Base-by-base conservation (phyloP, 2,797 vertebrate species). In the Staurois parvus region DNA sequence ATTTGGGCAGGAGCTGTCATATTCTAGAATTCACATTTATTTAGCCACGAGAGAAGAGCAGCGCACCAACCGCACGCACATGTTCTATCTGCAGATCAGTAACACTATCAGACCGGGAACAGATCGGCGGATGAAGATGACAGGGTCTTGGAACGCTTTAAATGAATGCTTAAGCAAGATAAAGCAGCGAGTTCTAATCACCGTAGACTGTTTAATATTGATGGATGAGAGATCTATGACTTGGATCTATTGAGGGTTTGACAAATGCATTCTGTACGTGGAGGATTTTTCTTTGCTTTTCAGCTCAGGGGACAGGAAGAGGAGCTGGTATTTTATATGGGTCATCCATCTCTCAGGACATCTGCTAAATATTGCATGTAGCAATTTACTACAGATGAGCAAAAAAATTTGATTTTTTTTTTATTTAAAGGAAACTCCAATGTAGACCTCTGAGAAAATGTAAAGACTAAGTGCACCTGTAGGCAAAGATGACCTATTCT, bases 1-100 rank as follows among this genome's bases (percentile, higher is more conserved):
- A 64, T 79, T 21, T 45, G 34, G 75, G 45, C 76, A 80, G 70
- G 70, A 77, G 84, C 84, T 85, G 84, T 79, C 77, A 85, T 21
- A 74, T 66, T 30, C 40, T 21, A 80, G 29, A 68, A 67, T 74
- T 59, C 69, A 73, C 83, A 85, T 79, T 79, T 67, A 83, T 68
- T 45, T 32, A 66, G 56, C 37, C 66, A 56, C 17, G 42, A 69
- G 64, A 76, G 70, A 40, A 29, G 62, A 75, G 17, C 69, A 62
- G 66, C 19, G 21, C 19, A 42, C 32, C n/a, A 67, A 68, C 40
- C 28, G n/a, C 59, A 19, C 48, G 4, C 48, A 52, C 48, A 19
- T 5, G 5, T 24, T 72, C 32, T 62, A 82, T 34, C 69, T 24
- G 19, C 34, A 82, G 26, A 48, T 83, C 81, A 75, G 59, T 66